phyloP scores from a whole-genome alignment of 2,113 vertebrate genomes.

The Paradoxurus hermaphroditus region DNA sequence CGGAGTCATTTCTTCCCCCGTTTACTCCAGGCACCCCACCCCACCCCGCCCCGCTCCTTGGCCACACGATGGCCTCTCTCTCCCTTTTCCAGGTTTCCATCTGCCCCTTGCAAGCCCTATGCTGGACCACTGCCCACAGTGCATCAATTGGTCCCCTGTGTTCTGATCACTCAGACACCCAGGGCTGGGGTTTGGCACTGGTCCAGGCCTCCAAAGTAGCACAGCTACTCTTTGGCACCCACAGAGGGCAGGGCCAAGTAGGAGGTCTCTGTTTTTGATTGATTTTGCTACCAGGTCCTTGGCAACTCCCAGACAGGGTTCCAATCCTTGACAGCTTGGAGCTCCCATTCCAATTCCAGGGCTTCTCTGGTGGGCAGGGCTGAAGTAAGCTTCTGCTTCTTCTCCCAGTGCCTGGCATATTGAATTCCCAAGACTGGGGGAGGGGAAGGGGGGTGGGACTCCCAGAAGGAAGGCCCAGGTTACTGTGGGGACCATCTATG shows the following conservation, averaged over 20 bases:
- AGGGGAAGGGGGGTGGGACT: background rate
- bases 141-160: constrained; percentile 7
- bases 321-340: background rate
- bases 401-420: background rate
- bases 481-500: background rate
- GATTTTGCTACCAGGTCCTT: constrained; percentile 26
- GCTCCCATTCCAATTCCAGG: background rate
- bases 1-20: background rate
- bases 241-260: background rate
- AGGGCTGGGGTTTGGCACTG: background rate
- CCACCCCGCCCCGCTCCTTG: background rate
- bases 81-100: background rate
- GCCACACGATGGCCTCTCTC: background rate
- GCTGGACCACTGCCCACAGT: background rate
- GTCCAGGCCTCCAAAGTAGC: background rate
- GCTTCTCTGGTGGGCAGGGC: background rate
- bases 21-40: background rate
- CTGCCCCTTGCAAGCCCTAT: background rate
- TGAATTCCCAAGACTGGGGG: background rate
- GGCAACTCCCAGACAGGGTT: background rate
- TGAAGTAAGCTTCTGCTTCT: background rate
- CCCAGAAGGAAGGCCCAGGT: background rate
- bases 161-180: background rate
- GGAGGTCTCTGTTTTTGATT: background rate
- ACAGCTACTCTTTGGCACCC: background rate